Percentiles rank a stretch among this genome's conserved stretches.
Evolutionary conservation across 1,140 invertebrate species (phyloP).

Genomic region (Apis mellifera): Amel_HAv3.1 CM009934.2:5250501-5251000

Average conservation of each 20-base stretch:
- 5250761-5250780: not conserved
- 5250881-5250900: not conserved
- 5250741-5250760: constrained; percentile 1
- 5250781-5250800: not conserved
- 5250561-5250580: not conserved
- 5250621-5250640: not conserved
- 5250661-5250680: not conserved
- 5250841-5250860: not conserved
- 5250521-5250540: not conserved
- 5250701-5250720: not conserved
- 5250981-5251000: constrained; percentile 46
- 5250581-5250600: not conserved
- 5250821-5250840: not conserved
- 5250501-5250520: not conserved
- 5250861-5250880: not conserved
- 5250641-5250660: not conserved
- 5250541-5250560: not conserved
- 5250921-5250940: constrained; percentile 47
- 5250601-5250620: not conserved
- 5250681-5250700: not conserved
- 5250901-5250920: constrained; percentile 49
- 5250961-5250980: constrained; percentile 63
- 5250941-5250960: constrained; percentile 66
- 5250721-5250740: no score
- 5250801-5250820: not conserved